Base-by-base conservation (phyloP, 2,113 vertebrate genomes). In the Phyllostomus hastatus region DNA sequence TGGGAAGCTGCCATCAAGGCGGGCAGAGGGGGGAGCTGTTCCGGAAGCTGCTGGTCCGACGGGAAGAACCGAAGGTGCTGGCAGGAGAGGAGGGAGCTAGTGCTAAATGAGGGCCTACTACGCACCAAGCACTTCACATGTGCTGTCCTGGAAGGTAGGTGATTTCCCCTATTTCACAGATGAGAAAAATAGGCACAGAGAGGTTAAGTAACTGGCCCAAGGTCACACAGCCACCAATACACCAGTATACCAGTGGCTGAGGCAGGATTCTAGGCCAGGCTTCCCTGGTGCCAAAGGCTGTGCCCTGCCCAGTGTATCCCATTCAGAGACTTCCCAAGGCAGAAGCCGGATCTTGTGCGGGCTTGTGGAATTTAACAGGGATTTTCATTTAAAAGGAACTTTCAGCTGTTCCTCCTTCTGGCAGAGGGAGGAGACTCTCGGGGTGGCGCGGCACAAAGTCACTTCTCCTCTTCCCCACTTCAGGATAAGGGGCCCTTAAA, bases 181-280 rank as follows among this genome's bases (percentile, higher is more conserved):
- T 6, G 33, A 50, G 52, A 43, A 57, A 57, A 15, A 59, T 24
- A 76, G 76, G 83, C 82, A 81, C 91, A 91, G 85, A 94, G 88
- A 87, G 15, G 73, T 57, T 41, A 80, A 84, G 86, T 17, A 22
- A 52, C 17, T 24, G 10, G 67, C 15, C 61, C 35, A 15, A 52
- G 38, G 73, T 78, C 91, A 86, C 80, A 87, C 28, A 87, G 91
- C 59, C 50, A 84, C 59, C 50, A 84, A 31, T 7, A 28, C 0
- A 6, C 14, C 46, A 10, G 48, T 1, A 2, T 0, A 7, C 14
- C 59, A 17, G 38, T 0, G 2, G 69, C 76, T 35, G 64, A 38
- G 33, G 61, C 33, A 4, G 10, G 28, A 66, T 52, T 35, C 33
- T 10, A 52, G 59, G 28, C 70, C 57, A n/a, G 38, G 52, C 16